These are phyloP conservation scores for Rhabdophis nuchalis DNA, from an alignment of 2,797 vertebrate species.

Conservation along the genomic window DNA sequence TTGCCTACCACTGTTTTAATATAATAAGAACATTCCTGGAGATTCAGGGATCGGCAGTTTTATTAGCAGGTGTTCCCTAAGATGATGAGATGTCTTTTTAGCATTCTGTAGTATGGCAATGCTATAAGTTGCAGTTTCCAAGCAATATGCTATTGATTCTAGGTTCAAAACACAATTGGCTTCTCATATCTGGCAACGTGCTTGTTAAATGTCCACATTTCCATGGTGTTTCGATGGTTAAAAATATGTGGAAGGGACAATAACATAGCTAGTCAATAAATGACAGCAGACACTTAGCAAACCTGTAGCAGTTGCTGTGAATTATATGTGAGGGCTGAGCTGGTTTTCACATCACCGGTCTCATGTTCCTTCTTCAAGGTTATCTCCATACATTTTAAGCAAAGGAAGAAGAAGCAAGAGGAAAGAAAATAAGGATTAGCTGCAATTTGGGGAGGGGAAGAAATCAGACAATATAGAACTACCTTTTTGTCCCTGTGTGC, in stretches of 20 bases:
- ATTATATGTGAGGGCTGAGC: neutral
- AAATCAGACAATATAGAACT: neutral
- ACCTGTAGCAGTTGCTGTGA: neutral
- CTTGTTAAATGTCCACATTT: neutral
- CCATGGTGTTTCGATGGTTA: neutral
- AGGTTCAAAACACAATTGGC: neutral
- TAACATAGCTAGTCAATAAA: neutral
- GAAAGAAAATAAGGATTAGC: neutral
- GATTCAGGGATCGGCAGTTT: neutral
- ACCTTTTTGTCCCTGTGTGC: too few relatives aligned
- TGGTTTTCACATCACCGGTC: neutral
- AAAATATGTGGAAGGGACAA: neutral
- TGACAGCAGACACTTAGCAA: neutral
- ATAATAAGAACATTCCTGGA: neutral
- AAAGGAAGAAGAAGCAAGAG: neutral
- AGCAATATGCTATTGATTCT: neutral
- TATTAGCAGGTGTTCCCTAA: neutral
- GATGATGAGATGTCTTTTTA: neutral
- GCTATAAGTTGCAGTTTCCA: accelerated
- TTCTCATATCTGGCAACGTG: neutral
- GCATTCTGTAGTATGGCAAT: neutral
- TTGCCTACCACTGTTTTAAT: neutral
- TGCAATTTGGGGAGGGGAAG: neutral
- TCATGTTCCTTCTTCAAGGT: neutral
- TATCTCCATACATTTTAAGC: neutral